phyloP scores from a whole-genome alignment of 2,888 invertebrate genomes.

The Campopleginae sp. region DNA sequence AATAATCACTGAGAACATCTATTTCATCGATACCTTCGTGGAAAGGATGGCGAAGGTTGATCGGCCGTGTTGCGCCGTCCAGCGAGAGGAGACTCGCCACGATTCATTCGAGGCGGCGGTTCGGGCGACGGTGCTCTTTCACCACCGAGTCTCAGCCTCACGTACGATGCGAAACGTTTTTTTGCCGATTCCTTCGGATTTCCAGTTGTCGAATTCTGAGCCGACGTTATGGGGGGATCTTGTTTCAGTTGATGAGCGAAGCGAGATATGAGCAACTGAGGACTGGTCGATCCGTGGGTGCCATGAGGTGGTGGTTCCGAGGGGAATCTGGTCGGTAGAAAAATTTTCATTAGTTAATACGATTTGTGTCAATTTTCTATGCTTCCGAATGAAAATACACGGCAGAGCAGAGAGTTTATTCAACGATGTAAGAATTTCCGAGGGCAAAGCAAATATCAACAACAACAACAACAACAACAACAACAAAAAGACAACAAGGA shows the following conservation, averaged over 20 bases:
- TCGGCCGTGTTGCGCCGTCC: slow-evolving; percentile 87
- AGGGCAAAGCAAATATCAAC: too few species aligned
- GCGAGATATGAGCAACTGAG: slow-evolving; percentile 82
- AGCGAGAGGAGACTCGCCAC: slow-evolving; percentile 85
- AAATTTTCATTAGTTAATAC: neutral
- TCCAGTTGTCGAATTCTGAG: slow-evolving; percentile 73
- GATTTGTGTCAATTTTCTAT: too few species aligned
- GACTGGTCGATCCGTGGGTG: slow-evolving; percentile 80
- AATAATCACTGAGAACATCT: neutral
- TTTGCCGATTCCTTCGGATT: slow-evolving; percentile 85
- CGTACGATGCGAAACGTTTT: slow-evolving; percentile 93
- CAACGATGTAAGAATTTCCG: too few species aligned
- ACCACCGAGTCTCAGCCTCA: slow-evolving; percentile 90
- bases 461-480: too few species aligned
- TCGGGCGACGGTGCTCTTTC: slow-evolving; percentile 84
- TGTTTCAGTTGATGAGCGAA: slow-evolving; percentile 81
- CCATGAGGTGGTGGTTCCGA: slow-evolving; percentile 81
- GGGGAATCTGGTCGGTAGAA: slow-evolving; percentile 76
- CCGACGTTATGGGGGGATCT: slow-evolving; percentile 76
- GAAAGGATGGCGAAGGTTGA: slow-evolving; percentile 83
- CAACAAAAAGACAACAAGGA: too few species aligned
- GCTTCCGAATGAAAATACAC: too few species aligned
- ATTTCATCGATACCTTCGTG: slow-evolving; percentile 76
- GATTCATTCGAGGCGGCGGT: slow-evolving; percentile 82
- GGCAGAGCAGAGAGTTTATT: too few species aligned